Evolutionary conservation across 2,797 vertebrate species (phyloP).

Genomic region (Melanogrammus aeglefinus): DNA sequence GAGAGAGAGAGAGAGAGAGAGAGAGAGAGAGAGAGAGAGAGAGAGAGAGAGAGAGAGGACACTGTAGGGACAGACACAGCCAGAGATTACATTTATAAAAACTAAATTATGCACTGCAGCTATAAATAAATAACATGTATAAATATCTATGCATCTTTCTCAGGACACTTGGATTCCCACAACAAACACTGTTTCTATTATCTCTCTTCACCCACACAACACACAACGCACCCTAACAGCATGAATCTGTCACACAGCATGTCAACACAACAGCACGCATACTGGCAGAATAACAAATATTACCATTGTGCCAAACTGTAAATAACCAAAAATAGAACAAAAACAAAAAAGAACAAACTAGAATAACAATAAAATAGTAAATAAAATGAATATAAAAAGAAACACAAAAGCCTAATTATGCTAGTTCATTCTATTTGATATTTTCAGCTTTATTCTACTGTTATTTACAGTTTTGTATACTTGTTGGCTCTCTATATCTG

Average conservation of each 20-base stretch:
- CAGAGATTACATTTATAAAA: constrained; percentile 50
- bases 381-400: neutral
- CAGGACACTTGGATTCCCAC: constrained; percentile 53
- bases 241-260: neutral
- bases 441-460: too few species aligned
- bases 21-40: neutral
- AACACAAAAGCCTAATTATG: too few species aligned
- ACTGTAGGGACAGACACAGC: neutral
- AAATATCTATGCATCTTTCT: constrained; percentile 48
- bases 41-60: neutral
- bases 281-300: constrained; percentile 25
- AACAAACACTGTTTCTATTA: constrained; percentile 25
- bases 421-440: too few species aligned
- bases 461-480: too few species aligned
- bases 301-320: constrained; percentile 27
- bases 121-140: constrained; percentile 67
- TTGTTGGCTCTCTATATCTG: too few species aligned
- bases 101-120: constrained; percentile 56
- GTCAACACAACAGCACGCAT: constrained; percentile 14
- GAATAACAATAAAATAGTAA: neutral
- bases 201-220: neutral
- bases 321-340: neutral
- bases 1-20: constrained; percentile 1
- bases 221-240: neutral
- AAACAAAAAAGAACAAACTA: too few species aligned